These are phyloP conservation scores for Dryocosmus kuriphilus DNA, from an alignment of 2,888 invertebrate species.

Conservation along the genomic window DNA sequence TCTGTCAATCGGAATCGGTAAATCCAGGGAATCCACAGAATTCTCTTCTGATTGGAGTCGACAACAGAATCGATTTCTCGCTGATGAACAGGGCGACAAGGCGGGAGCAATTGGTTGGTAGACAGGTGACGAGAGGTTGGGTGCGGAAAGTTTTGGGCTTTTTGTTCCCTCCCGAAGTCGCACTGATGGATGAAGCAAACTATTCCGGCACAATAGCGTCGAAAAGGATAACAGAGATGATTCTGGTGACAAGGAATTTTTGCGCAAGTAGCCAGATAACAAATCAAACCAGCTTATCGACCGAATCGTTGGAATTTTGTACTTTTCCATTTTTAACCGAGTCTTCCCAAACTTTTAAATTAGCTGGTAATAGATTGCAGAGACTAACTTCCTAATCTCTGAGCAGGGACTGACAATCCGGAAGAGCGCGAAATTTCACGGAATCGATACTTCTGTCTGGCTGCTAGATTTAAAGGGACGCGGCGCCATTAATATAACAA, in stretches of 20 bases:
- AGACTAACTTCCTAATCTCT: conserved; percentile 1
- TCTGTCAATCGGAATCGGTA: background rate
- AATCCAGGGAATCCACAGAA: background rate
- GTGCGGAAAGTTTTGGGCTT: background rate
- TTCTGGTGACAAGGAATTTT: background rate
- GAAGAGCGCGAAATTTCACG: background rate
- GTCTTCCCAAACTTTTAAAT: background rate
- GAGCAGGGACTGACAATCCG: conserved; percentile 2
- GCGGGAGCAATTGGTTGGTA: conserved; percentile 1
- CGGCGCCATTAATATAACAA: conserved; percentile 16
- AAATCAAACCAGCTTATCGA: conserved; percentile 11
- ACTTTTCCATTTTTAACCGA: background rate
- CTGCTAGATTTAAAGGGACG: conserved; percentile 6
- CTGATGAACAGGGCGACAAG: conserved; percentile 19
- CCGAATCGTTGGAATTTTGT: background rate
- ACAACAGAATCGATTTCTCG: conserved; percentile 23
- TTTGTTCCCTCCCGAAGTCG: background rate
- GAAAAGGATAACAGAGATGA: conserved; percentile 7
- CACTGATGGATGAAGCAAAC: conserved; percentile 4
- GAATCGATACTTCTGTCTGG: conserved; percentile 22
- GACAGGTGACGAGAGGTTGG: background rate
- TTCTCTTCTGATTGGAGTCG: conserved; percentile 22
- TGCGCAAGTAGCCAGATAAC: conserved; percentile 2
- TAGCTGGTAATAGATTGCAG: background rate
- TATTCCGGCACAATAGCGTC: background rate